Conservation (phyloP, 2,888 invertebrate genomes). For the Leptinotarsa haldemani region DNA sequence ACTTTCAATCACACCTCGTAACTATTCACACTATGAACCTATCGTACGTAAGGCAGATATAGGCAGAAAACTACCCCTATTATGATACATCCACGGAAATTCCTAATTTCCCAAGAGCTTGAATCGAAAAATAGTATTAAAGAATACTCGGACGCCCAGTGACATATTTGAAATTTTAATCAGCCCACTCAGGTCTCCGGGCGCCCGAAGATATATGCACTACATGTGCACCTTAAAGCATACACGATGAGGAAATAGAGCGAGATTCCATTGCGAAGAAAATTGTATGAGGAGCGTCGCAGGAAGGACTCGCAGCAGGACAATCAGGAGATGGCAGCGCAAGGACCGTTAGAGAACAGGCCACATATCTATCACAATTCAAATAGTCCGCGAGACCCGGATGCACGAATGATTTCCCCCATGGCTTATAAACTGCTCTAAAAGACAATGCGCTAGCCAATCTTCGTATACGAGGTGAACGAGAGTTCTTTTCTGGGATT, state of each 20-base stretch:
- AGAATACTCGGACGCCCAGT: conserved; percentile 7
- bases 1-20: too few species aligned
- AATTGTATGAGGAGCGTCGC: conserved; percentile 26
- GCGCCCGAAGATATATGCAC: conserved; percentile 29
- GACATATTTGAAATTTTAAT: conserved; percentile 36
- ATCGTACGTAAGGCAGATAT: too few species aligned
- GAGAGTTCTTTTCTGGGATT: background rate
- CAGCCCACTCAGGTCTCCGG: conserved; percentile 21
- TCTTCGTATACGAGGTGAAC: conserved; percentile 15
- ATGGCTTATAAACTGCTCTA: conserved; percentile 69
- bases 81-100: background rate
- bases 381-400: conserved; percentile 59
- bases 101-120: conserved; percentile 3
- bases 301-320: conserved; percentile 43
- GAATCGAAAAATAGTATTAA: conserved; percentile 15
- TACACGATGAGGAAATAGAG: conserved; percentile 14
- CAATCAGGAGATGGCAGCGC: conserved; percentile 50
- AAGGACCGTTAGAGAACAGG: conserved; percentile 50
- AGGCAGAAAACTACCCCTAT: too few species aligned
- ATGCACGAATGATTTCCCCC: conserved; percentile 68
- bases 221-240: conserved; percentile 28
- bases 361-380: conserved; percentile 63
- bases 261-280: conserved; percentile 23
- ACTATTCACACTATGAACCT: too few species aligned
- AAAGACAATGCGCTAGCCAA: conserved; percentile 56